phyloP scores from a whole-genome alignment of 2,113 vertebrate species.

The Eretmodus cyanostictus region DNA sequence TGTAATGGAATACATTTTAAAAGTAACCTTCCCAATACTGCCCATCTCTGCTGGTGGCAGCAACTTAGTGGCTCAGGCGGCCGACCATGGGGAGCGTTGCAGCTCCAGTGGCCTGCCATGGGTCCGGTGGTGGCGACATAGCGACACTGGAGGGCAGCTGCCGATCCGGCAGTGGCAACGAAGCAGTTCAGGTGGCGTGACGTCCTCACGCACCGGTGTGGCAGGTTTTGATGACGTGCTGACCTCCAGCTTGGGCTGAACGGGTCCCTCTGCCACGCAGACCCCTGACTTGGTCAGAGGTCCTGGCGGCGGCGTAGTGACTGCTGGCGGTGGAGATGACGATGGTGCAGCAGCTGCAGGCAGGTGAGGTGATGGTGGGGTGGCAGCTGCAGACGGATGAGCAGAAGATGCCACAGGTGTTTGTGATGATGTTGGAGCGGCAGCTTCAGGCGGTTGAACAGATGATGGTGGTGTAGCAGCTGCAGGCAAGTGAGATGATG shows the following conservation, averaged over 20 bases:
- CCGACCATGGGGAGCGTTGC: neutral
- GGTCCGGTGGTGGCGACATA: neutral
- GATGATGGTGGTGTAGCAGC: neutral
- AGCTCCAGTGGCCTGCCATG: neutral
- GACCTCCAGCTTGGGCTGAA: neutral
- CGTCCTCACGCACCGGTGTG: neutral
- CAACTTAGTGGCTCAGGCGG: neutral
- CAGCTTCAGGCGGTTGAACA: neutral
- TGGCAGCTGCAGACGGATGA: neutral
- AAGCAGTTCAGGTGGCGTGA: neutral
- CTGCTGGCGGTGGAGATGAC: neutral
- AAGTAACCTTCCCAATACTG: too few species aligned
- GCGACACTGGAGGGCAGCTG: neutral
- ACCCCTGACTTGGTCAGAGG: neutral
- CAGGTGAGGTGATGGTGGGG: neutral
- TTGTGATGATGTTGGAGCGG: neutral
- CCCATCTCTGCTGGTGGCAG: neutral
- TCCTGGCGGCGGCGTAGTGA: neutral
- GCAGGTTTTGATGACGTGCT: neutral
- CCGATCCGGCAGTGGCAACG: neutral
- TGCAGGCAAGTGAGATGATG: neutral
- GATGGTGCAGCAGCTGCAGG: neutral
- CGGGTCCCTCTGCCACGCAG: neutral
- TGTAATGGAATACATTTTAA: too few species aligned
- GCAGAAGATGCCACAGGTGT: neutral